Base-by-base conservation (phyloP, 2,113 vertebrate species). In the Chionomys nivalis region DNA sequence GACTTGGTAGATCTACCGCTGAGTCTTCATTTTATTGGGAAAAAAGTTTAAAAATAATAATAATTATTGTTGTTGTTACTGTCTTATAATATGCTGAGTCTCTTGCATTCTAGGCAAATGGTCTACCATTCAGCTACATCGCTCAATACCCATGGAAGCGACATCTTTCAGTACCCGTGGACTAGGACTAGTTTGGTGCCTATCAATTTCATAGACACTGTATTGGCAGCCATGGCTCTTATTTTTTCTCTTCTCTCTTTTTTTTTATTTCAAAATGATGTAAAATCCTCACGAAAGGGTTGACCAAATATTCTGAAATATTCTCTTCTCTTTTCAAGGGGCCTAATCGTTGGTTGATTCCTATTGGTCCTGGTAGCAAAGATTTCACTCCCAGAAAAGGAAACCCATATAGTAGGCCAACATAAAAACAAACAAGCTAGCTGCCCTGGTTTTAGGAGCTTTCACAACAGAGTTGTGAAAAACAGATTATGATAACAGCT, bases 321-420 rank as follows among this genome's bases (percentile, higher is more conserved):
- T n/a, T 77, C 58, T 36, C 28, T 82, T 97, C 55, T 92, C 49
- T 90, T 93, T 87, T 79, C 65, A 89, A 93, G 77, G 52, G 93
- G 89, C 39, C 95, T 94, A 91, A 36, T 70, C 61, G 88, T 4
- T 94, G 83, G 87, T 91, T 87, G 86, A 90, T 89, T 96, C 73
- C 58, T 90, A 42, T 91, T 89, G 89, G 86, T 94, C 47, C n/a
- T 88, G 47, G 63, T 94, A 61, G 87, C 52, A 94, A 95, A 97
- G 87, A 76, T 94, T 97, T 95, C 70, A 94, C 70, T 95, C 63
- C 26, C 75, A 82, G 88, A 81, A 83, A 96, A 96, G 89, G 39
- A 87, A 77, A 89, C 66, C 72, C 58, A 61, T 44, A 87, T 61
- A 96, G 78, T 86, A 86, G 90, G 88, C 88, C 86, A 89, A 65